Conservation (phyloP, 2,113 vertebrate species). For the Grus americana region DNA sequence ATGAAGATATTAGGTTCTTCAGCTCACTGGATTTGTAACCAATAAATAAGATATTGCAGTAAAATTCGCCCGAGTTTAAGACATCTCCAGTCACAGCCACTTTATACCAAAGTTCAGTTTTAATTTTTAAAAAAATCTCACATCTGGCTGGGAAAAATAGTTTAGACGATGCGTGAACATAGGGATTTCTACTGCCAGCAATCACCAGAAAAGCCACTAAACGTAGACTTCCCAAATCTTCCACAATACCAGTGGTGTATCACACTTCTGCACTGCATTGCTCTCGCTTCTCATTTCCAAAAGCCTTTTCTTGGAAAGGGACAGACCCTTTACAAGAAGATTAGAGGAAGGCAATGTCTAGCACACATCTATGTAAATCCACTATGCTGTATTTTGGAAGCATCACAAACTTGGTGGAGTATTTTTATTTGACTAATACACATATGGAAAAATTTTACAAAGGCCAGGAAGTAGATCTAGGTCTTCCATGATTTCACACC, state of each 20-base stretch:
- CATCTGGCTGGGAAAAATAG: neutral
- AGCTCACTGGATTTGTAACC: neutral
- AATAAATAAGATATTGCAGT: neutral
- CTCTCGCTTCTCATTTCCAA: neutral
- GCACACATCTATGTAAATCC: neutral
- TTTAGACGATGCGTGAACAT: fast-evolving
- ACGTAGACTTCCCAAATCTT: neutral
- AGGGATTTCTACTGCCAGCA: neutral
- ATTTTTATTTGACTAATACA: neutral
- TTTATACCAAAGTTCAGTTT: neutral
- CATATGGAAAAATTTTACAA: neutral
- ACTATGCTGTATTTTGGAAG: neutral
- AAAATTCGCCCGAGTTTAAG: neutral
- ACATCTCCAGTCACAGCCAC: neutral
- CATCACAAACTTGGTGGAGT: neutral
- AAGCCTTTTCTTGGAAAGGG: neutral
- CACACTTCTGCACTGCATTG: neutral
- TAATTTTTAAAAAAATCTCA: neutral
- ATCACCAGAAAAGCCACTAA: neutral
- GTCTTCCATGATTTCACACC: neutral
- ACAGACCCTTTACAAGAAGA: neutral
- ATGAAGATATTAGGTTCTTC: neutral
- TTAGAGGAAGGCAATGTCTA: neutral
- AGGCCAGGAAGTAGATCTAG: neutral
- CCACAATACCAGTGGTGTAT: fast-evolving